A percentile compares a stretch with the other conserved stretches of the same genome.
phyloP scores from a whole-genome alignment of 2,888 invertebrate species.

The Caenorhabditis japonica region DNA sequence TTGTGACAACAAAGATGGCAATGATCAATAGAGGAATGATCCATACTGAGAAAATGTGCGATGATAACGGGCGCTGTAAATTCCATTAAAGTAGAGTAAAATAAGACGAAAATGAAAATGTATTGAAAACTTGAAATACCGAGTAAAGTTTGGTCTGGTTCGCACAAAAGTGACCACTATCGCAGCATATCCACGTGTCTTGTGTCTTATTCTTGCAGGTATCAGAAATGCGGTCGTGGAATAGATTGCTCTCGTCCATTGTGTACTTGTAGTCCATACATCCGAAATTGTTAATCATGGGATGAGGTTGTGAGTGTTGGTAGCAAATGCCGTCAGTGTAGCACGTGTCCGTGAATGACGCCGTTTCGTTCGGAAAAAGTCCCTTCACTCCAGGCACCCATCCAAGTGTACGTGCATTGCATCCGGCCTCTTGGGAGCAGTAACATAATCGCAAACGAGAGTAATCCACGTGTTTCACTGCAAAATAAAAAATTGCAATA shows the following conservation, averaged over 20 bases:
- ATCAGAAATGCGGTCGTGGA: background rate
- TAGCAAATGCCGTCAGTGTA: constrained; percentile 42
- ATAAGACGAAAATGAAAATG: too few relatives aligned
- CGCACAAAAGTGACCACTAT: constrained; percentile 27
- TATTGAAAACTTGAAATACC: too few relatives aligned
- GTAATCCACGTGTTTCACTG: constrained; percentile 16
- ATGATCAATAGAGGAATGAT: too few relatives aligned
- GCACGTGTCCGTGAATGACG: constrained; percentile 19
- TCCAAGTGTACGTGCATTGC: constrained; percentile 15
- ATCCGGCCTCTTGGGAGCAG: constrained; percentile 26
- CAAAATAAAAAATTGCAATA: constrained; percentile 5
- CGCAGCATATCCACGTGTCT: constrained; percentile 33
- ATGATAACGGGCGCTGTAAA: too few relatives aligned
- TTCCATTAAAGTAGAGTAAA: too few relatives aligned
- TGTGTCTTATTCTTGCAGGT: constrained; percentile 13
- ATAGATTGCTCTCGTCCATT: background rate
- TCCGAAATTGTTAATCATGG: constrained; percentile 16
- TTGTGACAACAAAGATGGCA: background rate
- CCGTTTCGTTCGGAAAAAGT: background rate
- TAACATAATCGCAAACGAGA: constrained; percentile 2
- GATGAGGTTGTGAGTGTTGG: constrained; percentile 8
- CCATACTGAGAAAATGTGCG: too few relatives aligned
- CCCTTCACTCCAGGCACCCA: background rate
- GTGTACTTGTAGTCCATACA: constrained; percentile 25
- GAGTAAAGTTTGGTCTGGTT: constrained; percentile 22